Evolutionary conservation across 2,113 vertebrate species (phyloP).

Genomic region (Cyprinodon tularosa): DNA sequence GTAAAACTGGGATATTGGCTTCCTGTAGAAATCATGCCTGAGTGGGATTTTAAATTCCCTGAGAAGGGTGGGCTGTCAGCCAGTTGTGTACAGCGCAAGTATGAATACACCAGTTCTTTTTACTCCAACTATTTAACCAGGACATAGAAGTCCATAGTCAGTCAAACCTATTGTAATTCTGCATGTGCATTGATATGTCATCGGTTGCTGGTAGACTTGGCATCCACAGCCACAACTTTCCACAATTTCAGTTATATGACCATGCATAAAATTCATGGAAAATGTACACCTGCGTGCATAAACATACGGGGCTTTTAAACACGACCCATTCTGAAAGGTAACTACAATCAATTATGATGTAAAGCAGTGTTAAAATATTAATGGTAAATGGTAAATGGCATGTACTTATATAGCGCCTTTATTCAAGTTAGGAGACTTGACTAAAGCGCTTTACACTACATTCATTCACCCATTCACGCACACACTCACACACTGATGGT

Average conservation of each 20-base stretch:
- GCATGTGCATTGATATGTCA: constrained; percentile 65
- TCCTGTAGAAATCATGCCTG: constrained; percentile 5
- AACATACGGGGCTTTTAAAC: constrained; percentile 20
- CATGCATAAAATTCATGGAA: constrained; percentile 60
- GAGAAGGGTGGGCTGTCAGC: constrained; percentile 14
- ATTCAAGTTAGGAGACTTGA: no score
- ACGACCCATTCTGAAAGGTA: constrained; percentile 7
- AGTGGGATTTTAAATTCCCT: constrained; percentile 4
- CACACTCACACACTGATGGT: no score
- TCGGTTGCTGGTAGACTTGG: constrained; percentile 42
- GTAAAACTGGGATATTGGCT: neutral
- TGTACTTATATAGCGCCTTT: no score
- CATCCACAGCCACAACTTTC: constrained; percentile 24
- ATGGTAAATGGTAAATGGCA: no score
- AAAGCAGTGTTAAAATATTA: constrained; percentile 37
- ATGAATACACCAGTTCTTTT: constrained; percentile 26
- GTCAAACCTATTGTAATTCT: constrained; percentile 50
- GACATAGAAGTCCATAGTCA: constrained; percentile 21
- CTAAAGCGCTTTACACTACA: no score
- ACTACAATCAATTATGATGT: neutral
- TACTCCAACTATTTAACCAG: constrained; percentile 41
- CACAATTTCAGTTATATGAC: constrained; percentile 56
- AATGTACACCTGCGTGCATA: constrained; percentile 46
- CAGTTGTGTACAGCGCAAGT: constrained; percentile 3
- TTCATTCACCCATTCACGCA: no score